phyloP scores from a whole-genome alignment of 35 echinoderm and acorn worm genomes.

The Ptychodera flava region DNA sequence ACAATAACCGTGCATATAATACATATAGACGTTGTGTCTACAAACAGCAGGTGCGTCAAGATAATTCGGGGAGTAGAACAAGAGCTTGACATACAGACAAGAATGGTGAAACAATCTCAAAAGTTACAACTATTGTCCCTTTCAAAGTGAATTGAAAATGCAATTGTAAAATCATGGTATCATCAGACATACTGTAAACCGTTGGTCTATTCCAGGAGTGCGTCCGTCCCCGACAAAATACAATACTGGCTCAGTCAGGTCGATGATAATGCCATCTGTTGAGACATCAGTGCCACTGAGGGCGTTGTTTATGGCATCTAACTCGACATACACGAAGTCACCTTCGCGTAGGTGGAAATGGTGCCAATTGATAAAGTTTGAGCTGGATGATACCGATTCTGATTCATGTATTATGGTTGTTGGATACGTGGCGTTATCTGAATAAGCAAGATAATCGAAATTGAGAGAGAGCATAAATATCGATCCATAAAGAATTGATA shows the following conservation, averaged over 20 bases:
- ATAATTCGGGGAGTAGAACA: no score
- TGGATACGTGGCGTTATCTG: neutral
- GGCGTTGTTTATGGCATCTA: conserved; percentile 30
- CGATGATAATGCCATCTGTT: conserved; percentile 27
- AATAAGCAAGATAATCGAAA: neutral
- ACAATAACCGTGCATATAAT: no score
- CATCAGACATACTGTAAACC: conserved; percentile 41
- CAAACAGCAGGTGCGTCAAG: conserved; percentile 9
- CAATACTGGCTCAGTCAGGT: conserved; percentile 34
- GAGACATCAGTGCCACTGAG: neutral
- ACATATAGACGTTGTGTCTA: no score
- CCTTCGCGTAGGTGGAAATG: conserved; percentile 45
- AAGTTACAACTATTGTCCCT: no score
- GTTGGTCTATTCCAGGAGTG: conserved; percentile 15
- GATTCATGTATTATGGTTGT: conserved; percentile 29
- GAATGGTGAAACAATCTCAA: no score
- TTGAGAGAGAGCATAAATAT: neutral
- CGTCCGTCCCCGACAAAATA: conserved; percentile 21
- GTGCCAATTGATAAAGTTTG: conserved; percentile 35
- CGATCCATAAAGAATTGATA: no score
- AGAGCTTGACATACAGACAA: conserved; percentile 1
- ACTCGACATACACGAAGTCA: conserved; percentile 26
- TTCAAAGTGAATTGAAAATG: no score
- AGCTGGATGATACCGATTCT: conserved; percentile 14
- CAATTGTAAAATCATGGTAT: no score